Evolutionary conservation across 2,113 vertebrate species (phyloP), one percentile per base, ranked within the genome.

Genomic region (Poecilia latipinna): DNA sequence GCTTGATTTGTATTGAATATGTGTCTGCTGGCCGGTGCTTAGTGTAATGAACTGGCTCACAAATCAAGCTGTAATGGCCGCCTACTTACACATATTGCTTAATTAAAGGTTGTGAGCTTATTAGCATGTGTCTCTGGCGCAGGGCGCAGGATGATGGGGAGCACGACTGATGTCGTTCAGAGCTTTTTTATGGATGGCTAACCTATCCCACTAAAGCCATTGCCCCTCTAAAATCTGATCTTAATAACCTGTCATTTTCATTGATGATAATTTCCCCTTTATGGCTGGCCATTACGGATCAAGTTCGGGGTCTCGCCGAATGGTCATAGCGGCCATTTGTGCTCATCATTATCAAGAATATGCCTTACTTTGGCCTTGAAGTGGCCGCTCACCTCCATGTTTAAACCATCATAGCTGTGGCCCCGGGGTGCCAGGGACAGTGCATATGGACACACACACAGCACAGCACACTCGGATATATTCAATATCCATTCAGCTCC

Each of bases 31-130:
- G 95, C 95, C 94, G 89, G 94, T 95, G 95, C 95, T 94, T 93
- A 95, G 91, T 93, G 93, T 97, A 98, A 98, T 97, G 97, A 98
- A 97, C 95, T 96, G 93, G 93, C 94, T 96, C 96, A 98, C 97
- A 99, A 98, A 99, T 99, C 97, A 98, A 95, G 92, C 93, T 94
- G 95, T 98, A 99, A 99, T 97, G 96, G 96, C 96, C 95, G 95
- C 95, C 96, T 97, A 96, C 97, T 98, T 99, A 97, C 97, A 97
- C 97, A 96, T 99, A 98, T 96, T 96, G 97, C 96, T 98, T 99
- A 98, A 99, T 99, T 99, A 98, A 98, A 98, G 98, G 97, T 97
- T 98, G 97, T 97, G 96, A 96, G 96, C 96, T 97, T 98, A 98
- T 99, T 99, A 98, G 98, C 98, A 99, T 97, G 98, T 98, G 96